These are phyloP conservation scores for Morpho deidamia DNA, from an alignment of 2,888 invertebrate species.

Conservation along the genomic window DNA sequence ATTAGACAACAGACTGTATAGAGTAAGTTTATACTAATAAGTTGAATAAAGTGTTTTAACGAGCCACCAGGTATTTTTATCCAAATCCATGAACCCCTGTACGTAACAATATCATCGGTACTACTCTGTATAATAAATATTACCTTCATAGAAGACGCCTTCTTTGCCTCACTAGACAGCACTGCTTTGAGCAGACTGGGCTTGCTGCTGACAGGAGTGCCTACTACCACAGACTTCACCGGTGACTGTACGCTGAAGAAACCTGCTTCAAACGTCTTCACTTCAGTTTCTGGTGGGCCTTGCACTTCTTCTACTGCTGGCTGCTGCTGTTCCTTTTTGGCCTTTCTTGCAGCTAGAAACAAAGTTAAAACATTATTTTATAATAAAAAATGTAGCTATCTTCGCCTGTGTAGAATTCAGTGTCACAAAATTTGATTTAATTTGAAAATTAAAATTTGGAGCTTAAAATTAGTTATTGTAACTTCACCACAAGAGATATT, in stretches of 20 bases:
- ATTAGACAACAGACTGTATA: too few species aligned
- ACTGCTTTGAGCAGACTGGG: slow-evolving; percentile 48
- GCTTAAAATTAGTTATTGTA: too few species aligned
- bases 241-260: slow-evolving; percentile 67
- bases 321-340: slow-evolving; percentile 42
- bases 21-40: too few species aligned
- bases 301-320: slow-evolving; percentile 2
- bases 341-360: slow-evolving; percentile 55
- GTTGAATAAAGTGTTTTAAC: too few species aligned
- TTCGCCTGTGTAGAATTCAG: too few species aligned
- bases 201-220: slow-evolving; percentile 17
- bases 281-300: slow-evolving; percentile 2
- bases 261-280: slow-evolving; percentile 63
- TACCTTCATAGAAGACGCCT: slow-evolving; percentile 53
- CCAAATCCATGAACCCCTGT: too few species aligned
- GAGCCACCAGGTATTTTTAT: too few species aligned
- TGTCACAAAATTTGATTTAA: too few species aligned
- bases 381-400: too few species aligned
- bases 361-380: background rate
- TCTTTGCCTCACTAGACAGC: slow-evolving; percentile 60
- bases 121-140: background rate
- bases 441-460: too few species aligned
- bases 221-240: slow-evolving; percentile 35
- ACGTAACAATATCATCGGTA: too few species aligned
- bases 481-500: too few species aligned